These are phyloP conservation scores for Brachionus manjavacas DNA, from an alignment of 1,140 invertebrate genomes.

Conservation along the genomic window DNA sequence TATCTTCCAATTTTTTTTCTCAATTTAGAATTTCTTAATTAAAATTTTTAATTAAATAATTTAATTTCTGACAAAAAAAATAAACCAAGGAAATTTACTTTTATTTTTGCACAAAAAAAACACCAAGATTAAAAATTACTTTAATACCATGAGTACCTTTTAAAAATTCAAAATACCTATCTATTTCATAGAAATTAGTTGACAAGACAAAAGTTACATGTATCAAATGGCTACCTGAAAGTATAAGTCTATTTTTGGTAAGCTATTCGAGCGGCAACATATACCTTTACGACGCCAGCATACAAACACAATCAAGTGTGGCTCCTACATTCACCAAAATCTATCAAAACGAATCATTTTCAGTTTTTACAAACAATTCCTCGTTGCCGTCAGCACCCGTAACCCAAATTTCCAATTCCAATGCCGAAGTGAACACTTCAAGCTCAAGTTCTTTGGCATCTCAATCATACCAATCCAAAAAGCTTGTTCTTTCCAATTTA, in stretches of 20 bases:
- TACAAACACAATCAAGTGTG: constrained; percentile 65
- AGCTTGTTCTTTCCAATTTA: background rate
- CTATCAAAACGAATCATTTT: constrained; percentile 30
- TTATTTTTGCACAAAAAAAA: no score
- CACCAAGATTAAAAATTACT: no score
- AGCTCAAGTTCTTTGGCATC: background rate
- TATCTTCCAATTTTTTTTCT: no score
- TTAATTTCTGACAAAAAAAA: no score
- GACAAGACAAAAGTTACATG: constrained; percentile 98
- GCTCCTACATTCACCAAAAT: constrained; percentile 23
- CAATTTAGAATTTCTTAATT: no score
- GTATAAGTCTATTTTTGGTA: constrained; percentile 83
- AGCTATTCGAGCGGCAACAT: constrained; percentile 92
- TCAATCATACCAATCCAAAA: background rate
- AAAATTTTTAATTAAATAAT: no score
- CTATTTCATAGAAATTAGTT: constrained; percentile 72
- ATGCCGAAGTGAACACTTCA: background rate
- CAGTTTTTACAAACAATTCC: constrained; percentile 10
- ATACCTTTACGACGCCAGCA: constrained; percentile 94
- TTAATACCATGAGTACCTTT: no score
- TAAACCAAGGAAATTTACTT: no score
- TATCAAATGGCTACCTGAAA: constrained; percentile 90
- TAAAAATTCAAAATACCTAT: no score
- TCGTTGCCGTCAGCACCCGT: background rate
- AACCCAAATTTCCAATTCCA: background rate